These are phyloP conservation scores for Nymphicus hollandicus DNA, from an alignment of 2,113 vertebrate species.

Conservation along the genomic window DNA sequence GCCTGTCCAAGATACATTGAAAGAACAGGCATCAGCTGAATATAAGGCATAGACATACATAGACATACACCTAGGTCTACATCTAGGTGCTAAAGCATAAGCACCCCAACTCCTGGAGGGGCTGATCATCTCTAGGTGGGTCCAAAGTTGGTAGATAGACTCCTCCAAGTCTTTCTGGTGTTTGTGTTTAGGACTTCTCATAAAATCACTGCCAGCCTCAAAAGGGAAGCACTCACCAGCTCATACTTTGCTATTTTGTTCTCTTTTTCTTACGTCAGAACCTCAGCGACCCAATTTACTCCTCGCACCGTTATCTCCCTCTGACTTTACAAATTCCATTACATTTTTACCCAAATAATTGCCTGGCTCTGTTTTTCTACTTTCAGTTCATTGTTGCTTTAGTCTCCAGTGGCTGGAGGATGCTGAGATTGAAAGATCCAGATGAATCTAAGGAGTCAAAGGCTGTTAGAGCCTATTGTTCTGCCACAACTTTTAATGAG, in stretches of 20 bases:
- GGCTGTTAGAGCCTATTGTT: slow-evolving; percentile 35
- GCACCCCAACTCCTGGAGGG: neutral
- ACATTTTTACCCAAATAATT: slow-evolving; percentile 31
- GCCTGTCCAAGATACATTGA: neutral
- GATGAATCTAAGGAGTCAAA: slow-evolving; percentile 23
- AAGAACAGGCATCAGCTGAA: neutral
- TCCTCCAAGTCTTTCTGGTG: neutral
- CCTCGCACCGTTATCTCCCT: neutral
- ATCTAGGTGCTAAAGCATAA: neutral
- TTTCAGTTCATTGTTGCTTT: neutral
- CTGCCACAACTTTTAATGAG: slow-evolving; percentile 32
- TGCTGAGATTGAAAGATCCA: slow-evolving; percentile 27
- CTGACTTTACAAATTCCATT: neutral
- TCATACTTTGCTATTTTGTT: neutral
- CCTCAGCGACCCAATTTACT: neutral
- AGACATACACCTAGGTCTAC: accelerated
- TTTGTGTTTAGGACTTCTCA: neutral
- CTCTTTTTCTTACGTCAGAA: neutral
- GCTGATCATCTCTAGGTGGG: neutral
- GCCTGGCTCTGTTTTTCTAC: neutral
- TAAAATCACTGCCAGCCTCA: neutral
- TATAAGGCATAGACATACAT: accelerated
- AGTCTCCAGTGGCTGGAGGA: slow-evolving; percentile 37
- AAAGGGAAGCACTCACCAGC: neutral
- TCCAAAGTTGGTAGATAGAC: neutral